Conservation (phyloP, 2,113 vertebrate genomes). For the Colius striatus region DNA sequence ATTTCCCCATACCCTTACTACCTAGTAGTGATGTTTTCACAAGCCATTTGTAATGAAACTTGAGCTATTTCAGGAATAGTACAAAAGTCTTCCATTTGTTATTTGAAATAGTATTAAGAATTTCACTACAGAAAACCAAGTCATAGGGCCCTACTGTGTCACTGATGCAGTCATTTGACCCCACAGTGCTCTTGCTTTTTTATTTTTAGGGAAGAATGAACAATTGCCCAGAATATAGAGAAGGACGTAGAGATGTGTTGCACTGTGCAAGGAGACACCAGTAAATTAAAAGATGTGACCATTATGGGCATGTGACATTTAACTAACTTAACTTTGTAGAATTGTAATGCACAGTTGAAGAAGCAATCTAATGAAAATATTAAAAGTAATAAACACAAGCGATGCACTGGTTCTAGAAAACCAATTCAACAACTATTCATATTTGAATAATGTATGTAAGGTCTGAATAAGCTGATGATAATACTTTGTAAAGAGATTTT, state of each 20-base stretch:
- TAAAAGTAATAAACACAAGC: background rate
- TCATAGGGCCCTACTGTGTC: background rate
- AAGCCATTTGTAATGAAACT: background rate
- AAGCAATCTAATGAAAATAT: background rate
- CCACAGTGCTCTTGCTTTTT: background rate
- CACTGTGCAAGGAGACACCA: background rate
- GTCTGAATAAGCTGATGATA: background rate
- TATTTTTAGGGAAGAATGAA: background rate
- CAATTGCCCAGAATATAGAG: background rate
- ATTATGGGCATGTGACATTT: background rate
- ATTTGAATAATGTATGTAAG: background rate
- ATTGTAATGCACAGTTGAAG: background rate
- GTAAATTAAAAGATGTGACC: background rate
- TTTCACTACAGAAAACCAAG: background rate
- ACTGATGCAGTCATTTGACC: background rate
- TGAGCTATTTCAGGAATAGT: background rate
- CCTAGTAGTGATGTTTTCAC: background rate
- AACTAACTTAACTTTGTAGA: background rate
- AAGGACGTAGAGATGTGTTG: background rate
- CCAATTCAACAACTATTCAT: rapidly evolving
- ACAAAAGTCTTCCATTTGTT: background rate
- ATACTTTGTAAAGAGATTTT: background rate
- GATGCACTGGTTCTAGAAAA: background rate
- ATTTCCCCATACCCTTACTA: background rate
- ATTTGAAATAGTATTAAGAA: background rate